Evolutionary conservation across 2,888 invertebrate species (phyloP), one percentile per base, ranked within the genome.

Genomic region (Drosophila kanekoi): DNA sequence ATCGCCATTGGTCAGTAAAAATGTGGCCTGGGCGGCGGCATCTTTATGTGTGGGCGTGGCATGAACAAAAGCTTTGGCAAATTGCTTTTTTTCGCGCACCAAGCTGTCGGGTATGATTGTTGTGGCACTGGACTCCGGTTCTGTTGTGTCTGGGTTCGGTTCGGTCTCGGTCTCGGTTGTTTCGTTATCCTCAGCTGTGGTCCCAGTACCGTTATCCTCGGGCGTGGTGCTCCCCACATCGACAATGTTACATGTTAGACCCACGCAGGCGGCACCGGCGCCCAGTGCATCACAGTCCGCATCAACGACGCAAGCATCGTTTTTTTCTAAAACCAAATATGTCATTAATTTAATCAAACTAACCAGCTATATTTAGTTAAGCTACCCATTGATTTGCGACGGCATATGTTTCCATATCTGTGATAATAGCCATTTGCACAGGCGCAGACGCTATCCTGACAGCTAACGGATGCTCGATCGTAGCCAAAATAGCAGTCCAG

Each of bases 371-470:
- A 23, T 18, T 11, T 0, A 18, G n/a, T 4, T 18, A 3, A 57
- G 64, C 78, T 65, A 92, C 92, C 91, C 90, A 91, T 91, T 87
- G 92, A 92, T 91, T 90, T 91, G 64, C 91, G 91, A 61, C 92
- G 91, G 65, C 92, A 92, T 77, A 92, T 91, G 82, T 92, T 92
- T 81, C 90, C 90, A 90, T 91, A 89, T 90, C 92, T 90, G 64
- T 90, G 82, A 81, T 92, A 92, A 90, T 91, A 92, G 77, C 91
- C 92, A 84, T 92, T 89, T 75, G 92, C 90, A 87, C 92, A 92
- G 72, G 79, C 79, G 85, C 92, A 92, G 62, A 90, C 79, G 64
- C 86, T 81, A 62, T 92, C 85, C 75, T 90, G 87, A 80, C 92
- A 92, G 52, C 83, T 81, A 57, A 92, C 91, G 33, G 92, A 92